Evolutionary conservation across 2,888 invertebrate genomes (phyloP).

Genomic region (Periphyllus acericola): DNA sequence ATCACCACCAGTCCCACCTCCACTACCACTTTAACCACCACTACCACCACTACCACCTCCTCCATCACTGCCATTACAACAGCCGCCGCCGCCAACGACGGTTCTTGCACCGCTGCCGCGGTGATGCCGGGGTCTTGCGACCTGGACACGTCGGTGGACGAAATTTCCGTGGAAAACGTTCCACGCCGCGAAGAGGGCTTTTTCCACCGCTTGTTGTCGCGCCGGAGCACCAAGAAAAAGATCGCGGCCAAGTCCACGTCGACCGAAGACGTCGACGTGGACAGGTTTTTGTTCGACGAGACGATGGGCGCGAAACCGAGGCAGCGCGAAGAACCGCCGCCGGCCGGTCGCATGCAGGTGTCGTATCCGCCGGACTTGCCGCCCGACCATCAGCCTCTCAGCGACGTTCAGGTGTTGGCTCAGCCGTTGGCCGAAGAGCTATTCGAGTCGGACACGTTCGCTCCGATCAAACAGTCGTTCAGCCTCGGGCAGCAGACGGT

Average conservation of each 20-base stretch:
- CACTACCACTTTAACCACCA: not conserved
- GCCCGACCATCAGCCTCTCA: not conserved
- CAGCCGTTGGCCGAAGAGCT: constrained; percentile 10
- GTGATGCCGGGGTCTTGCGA: constrained; percentile 39
- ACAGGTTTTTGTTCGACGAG: constrained; percentile 54
- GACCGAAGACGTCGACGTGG: constrained; percentile 63
- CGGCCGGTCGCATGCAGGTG: constrained; percentile 68
- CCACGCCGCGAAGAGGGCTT: constrained; percentile 66
- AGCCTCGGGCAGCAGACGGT: constrained; percentile 8
- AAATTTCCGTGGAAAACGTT: constrained; percentile 54
- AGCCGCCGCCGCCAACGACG: not conserved
- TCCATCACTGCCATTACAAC: not conserved
- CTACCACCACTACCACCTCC: not conserved
- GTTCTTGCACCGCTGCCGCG: constrained; percentile 35
- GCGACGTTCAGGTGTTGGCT: not conserved
- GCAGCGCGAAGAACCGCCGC: constrained; percentile 71
- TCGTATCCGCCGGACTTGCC: constrained; percentile 56
- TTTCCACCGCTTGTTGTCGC: constrained; percentile 75
- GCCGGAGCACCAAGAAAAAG: constrained; percentile 79
- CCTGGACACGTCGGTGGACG: constrained; percentile 48
- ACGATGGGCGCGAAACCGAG: constrained; percentile 68
- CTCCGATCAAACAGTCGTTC: constrained; percentile 49
- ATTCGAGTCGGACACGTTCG: constrained; percentile 38
- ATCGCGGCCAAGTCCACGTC: constrained; percentile 68
- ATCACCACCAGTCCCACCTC: not conserved